Base-by-base conservation (phyloP, 2,797 vertebrate species). In the Bufotes viridis region DNA sequence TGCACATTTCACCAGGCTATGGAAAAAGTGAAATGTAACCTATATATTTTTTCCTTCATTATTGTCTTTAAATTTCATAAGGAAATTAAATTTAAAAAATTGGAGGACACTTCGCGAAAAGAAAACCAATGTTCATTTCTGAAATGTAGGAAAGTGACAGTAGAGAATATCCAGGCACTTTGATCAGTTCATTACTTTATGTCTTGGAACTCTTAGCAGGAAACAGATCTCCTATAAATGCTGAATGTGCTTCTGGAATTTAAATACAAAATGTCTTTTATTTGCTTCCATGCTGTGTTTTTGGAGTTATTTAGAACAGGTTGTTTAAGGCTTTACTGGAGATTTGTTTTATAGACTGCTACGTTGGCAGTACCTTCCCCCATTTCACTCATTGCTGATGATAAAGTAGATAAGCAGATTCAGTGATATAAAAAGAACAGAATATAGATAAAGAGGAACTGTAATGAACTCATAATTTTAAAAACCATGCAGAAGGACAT, bases 211-310 rank as follows among this genome's bases (percentile, higher is more conserved):
- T 26, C 11, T 26, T 26, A 69, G n/a, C 65, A 29, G 65, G 24
- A 69, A 69, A 69, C 65, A 65, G 61, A 65, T 65, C 8, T n/a
- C 61, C 22, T 65, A n/a, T 65, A 65, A 65, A 65, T 65, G 61
- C 9, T 11, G n/a, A 65, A n/a, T 10, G 8, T 8, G n/a, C 22
- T 65, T 65, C 61, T 65, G 61, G 61, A 65, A n/a, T 65, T n/a
- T 13, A 26, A 26, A 69, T 69, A 69, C 24, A 69, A 69, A 69
- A 3, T 3, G 26, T 26, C 65, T 29, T 69, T 22, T 65, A 11
- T 65, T 69, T 69, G 65, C 65, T 69, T 13, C 65, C 11, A 29
- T 26, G 60, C 60, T 7, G 60, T 22, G 60, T 22, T 63, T 22
- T 20, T 22, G 20, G 4, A 63, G 60, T 20, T 20, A 63, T 22